These are phyloP conservation scores for Prunella fulvescens DNA, from an alignment of 2,113 vertebrate species.

Conservation along the genomic window DNA sequence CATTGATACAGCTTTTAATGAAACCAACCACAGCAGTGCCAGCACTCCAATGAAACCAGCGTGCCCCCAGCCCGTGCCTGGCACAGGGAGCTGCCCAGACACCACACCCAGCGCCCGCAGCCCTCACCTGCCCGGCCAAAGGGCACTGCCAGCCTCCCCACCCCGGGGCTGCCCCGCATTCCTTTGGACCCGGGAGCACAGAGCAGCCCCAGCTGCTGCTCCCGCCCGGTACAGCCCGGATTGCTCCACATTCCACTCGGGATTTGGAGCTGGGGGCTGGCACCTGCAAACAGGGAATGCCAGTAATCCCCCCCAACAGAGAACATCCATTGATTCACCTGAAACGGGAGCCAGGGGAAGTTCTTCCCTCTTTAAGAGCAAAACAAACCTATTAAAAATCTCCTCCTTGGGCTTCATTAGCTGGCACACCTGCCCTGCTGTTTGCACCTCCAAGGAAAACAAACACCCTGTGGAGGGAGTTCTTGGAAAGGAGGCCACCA, in stretches of 20 bases:
- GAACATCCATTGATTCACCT: accelerated
- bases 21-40: not conserved
- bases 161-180: not conserved
- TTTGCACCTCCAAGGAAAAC: not conserved
- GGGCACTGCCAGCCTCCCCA: constrained; percentile 21
- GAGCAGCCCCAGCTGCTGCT: not conserved
- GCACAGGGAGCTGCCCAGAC: not conserved
- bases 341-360: not conserved
- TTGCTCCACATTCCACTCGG: not conserved
- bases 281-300: not conserved
- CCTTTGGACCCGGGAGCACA: not conserved
- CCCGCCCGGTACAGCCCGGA: not conserved
- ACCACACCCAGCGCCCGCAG: constrained; percentile 25
- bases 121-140: constrained; percentile 52
- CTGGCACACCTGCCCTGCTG: not conserved
- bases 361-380: not conserved
- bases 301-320: not conserved
- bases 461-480: not conserved
- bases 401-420: not conserved
- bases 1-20: not conserved
- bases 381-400: not conserved
- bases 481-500: not conserved
- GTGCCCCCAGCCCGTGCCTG: not conserved
- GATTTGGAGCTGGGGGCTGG: not conserved
- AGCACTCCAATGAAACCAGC: not conserved